Conservation (phyloP, 2,113 vertebrate species). For the Gymnorhina tibicen region DNA sequence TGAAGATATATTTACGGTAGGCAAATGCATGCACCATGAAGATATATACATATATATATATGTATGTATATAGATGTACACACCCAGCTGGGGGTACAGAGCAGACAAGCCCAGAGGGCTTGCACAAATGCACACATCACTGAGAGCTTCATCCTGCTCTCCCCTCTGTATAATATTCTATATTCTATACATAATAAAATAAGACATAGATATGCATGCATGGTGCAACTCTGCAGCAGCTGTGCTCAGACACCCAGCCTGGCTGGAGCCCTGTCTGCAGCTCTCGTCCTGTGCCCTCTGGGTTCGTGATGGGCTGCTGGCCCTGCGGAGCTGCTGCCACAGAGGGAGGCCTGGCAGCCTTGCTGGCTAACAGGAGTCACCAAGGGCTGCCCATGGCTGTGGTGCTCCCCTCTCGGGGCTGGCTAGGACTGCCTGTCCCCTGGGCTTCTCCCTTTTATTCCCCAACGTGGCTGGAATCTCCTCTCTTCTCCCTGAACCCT, state of each 20-base stretch:
- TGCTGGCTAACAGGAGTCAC: fast-evolving
- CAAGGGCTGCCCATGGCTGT: background rate
- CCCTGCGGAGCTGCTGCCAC: background rate
- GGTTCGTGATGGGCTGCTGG: background rate
- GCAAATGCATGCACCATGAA: background rate
- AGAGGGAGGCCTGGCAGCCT: background rate
- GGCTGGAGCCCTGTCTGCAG: background rate
- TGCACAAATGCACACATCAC: background rate
- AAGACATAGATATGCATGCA: fast-evolving
- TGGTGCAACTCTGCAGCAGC: background rate
- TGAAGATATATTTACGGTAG: background rate
- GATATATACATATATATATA: fast-evolving
- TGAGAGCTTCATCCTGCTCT: background rate
- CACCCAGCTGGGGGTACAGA: background rate
- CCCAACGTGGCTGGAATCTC: background rate
- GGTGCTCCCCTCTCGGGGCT: background rate
- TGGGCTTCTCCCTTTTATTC: no score
- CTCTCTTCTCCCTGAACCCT: background rate
- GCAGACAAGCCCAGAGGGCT: fast-evolving
- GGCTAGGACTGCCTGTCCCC: background rate
- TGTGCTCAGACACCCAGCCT: background rate
- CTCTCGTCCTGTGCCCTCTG: background rate
- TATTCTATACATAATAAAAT: no score
- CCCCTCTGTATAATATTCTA: no score
- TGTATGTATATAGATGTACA: background rate